Percentiles rank a stretch among this genome's conserved stretches.
Evolutionary conservation across 30 jellyfish, hydroid and myxozoan species (phyloP).

Genomic region (Aurelia sp.): DNA sequence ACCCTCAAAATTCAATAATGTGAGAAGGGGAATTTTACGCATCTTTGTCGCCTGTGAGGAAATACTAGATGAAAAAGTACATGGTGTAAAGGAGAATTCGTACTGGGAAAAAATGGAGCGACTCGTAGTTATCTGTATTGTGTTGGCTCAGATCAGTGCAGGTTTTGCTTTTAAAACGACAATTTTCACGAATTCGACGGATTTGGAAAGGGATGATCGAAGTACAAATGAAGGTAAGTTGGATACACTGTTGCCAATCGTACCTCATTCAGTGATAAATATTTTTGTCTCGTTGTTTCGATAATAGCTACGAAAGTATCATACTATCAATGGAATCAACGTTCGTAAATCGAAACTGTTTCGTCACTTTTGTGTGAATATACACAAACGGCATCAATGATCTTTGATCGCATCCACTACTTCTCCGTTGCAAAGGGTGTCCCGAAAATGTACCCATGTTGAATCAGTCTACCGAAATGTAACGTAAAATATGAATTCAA

Average conservation of each 20-base stretch:
- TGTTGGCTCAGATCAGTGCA: background rate
- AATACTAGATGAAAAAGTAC: background rate
- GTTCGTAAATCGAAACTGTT: too few species aligned
- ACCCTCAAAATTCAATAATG: constrained; percentile 43
- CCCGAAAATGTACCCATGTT: too few species aligned
- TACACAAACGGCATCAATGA: too few species aligned
- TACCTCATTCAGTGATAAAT: background rate
- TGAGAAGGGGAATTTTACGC: background rate
- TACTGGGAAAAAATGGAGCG: constrained; percentile 31
- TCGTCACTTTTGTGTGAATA: too few species aligned
- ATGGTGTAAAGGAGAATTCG: background rate
- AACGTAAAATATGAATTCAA: too few species aligned
- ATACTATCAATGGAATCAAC: too few species aligned
- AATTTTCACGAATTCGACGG: constrained; percentile 41
- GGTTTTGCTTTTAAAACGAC: constrained; percentile 24
- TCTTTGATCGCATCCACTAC: too few species aligned
- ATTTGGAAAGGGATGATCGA: constrained; percentile 28
- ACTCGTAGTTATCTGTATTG: background rate
- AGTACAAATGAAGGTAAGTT: constrained; percentile 42
- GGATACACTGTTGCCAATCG: background rate
- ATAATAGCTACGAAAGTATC: too few species aligned
- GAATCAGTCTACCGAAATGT: too few species aligned
- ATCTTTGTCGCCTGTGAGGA: background rate
- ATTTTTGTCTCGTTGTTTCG: too few species aligned
- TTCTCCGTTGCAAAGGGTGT: too few species aligned